phyloP scores from a whole-genome alignment of 2,797 vertebrate species.

The Tenualosa ilisha region DNA sequence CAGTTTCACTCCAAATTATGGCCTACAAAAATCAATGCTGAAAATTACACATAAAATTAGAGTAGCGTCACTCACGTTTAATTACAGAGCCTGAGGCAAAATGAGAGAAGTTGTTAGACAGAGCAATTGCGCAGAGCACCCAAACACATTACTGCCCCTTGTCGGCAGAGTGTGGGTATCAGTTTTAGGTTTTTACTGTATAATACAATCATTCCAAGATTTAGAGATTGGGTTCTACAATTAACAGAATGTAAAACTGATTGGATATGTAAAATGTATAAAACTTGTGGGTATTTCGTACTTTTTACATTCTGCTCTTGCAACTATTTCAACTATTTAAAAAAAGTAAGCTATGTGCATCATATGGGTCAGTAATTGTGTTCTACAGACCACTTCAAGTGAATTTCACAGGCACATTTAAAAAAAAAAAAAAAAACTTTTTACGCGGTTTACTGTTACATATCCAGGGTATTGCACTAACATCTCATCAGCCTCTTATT shows the following conservation, averaged over 20 bases:
- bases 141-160: background rate
- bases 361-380: too few species aligned
- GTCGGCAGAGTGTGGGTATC: background rate
- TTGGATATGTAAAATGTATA: too few species aligned
- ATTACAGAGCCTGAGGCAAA: background rate
- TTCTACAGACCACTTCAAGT: too few species aligned
- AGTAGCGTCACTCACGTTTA: background rate
- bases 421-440: background rate
- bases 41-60: background rate
- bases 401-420: too few species aligned
- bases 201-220: background rate
- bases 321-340: too few species aligned
- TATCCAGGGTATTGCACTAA: background rate
- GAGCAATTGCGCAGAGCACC: background rate
- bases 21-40: background rate
- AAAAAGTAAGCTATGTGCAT: too few species aligned
- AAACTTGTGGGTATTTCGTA: too few species aligned
- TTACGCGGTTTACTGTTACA: background rate
- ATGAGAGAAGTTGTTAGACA: background rate
- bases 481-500: background rate
- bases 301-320: background rate
- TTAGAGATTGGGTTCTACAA: background rate
- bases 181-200: background rate
- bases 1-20: constrained; percentile 10
- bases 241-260: too few species aligned